These are phyloP conservation scores for Tragelaphus imberbis DNA, from an alignment of 2,113 vertebrate genomes.

Conservation along the genomic window DNA sequence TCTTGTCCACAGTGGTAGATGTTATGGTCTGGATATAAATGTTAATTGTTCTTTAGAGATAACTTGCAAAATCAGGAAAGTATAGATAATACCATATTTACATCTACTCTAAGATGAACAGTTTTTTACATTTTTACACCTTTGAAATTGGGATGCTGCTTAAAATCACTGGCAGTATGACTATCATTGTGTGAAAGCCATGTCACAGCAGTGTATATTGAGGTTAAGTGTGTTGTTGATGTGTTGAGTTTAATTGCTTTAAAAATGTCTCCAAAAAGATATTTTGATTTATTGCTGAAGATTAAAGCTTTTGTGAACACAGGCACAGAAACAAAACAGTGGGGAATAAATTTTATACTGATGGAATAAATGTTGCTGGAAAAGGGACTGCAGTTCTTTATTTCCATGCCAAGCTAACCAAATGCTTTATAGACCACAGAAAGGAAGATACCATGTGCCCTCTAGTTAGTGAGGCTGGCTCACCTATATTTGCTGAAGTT, in stretches of 20 bases:
- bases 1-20: neutral
- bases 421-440: neutral
- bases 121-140: neutral
- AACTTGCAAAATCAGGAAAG: neutral
- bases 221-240: neutral
- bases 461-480: neutral
- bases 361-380: neutral
- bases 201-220: neutral
- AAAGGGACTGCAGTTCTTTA: neutral
- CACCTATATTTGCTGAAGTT: neutral
- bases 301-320: neutral
- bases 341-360: neutral
- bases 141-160: neutral
- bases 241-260: neutral
- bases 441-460: neutral
- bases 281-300: neutral
- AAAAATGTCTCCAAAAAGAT: neutral
- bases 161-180: neutral
- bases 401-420: neutral
- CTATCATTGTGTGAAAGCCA: neutral
- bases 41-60: neutral
- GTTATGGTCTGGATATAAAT: neutral
- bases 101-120: neutral
- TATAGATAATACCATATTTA: neutral
- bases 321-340: neutral